A percentile compares a stretch with the other conserved stretches of the same genome.
Conservation (phyloP, 2,113 vertebrate genomes). For the Benthochromis sp. region DNA sequence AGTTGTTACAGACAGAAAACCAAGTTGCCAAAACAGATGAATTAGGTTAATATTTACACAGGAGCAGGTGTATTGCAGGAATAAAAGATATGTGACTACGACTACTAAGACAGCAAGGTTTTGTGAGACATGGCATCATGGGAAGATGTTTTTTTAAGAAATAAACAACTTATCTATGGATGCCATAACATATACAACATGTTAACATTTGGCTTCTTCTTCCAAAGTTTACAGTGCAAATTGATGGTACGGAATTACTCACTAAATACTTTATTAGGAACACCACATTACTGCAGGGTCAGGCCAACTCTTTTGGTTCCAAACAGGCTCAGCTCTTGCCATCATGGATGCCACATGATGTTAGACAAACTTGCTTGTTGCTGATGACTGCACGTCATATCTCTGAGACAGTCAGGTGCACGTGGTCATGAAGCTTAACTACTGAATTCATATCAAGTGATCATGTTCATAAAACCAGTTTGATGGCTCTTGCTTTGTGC, state of each 20-base stretch:
- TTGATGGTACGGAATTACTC: neutral
- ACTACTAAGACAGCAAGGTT: neutral
- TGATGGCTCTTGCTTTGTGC: neutral
- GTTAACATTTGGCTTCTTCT: neutral
- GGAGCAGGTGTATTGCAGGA: neutral
- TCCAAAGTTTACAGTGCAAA: neutral
- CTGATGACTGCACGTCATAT: neutral
- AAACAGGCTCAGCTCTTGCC: neutral
- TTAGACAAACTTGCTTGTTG: neutral
- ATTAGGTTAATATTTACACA: neutral
- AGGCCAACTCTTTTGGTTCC: neutral
- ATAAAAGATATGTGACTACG: neutral
- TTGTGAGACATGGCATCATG: neutral
- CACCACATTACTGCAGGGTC: neutral
- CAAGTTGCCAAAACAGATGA: neutral
- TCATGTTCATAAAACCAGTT: neutral
- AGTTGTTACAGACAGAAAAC: constrained; percentile 9
- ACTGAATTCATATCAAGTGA: neutral
- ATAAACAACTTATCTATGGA: neutral
- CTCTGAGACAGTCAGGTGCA: neutral
- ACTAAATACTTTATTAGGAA: neutral
- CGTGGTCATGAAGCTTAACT: neutral
- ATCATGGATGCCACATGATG: neutral
- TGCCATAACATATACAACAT: neutral
- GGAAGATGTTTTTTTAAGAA: neutral